Evolutionary conservation across 2,888 invertebrate species (phyloP), one percentile per base, ranked within the genome.

Genomic region (Rhimphoctona megacephalus): DNA sequence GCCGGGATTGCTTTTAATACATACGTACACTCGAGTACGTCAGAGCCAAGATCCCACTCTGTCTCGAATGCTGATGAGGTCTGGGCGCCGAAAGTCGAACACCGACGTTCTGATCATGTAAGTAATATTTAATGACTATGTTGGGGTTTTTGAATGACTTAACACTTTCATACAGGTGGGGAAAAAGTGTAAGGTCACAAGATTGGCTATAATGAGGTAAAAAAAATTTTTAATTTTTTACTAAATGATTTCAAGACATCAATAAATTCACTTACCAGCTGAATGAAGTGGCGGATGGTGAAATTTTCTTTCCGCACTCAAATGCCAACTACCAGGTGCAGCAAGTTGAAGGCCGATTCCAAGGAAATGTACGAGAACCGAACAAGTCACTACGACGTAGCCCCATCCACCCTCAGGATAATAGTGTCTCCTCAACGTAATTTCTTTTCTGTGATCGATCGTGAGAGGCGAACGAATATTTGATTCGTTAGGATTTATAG

Each of bases 321-420:
- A 95, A 39, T 93, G 90, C 90, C 91, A 92, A 81, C 89, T 91
- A 70, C 92, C 93, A 30, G 93, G 93, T 30, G 92, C 93, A n/a
- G 92, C 91, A 1, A 97, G 95, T 92, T 97, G 97, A 85, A 97
- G 95, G 7, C 98, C 98, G 92, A 97, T 97, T 69, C 96, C 96
- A 72, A 98, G 94, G 83, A 97, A 95, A 93, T 98, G 97, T 52
- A 97, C 97, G 81, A 97, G 94, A 30, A 97, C 95, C 46, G 97
- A 97, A 88, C 97, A 97, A 78, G 96, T 95, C 72, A 97, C 96
- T 85, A 98, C 96, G 80, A 97, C 96, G 97, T 97, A 98, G 54
- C 98, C 98, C 98, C 98, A 98, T 25, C 98, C 98, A 5, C 97
- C 97, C 95, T 98, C 98, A 17, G 97, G 98, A 94, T 98, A 98